phyloP scores from a whole-genome alignment of 2,113 vertebrate genomes.

The Scopus umbretta region DNA sequence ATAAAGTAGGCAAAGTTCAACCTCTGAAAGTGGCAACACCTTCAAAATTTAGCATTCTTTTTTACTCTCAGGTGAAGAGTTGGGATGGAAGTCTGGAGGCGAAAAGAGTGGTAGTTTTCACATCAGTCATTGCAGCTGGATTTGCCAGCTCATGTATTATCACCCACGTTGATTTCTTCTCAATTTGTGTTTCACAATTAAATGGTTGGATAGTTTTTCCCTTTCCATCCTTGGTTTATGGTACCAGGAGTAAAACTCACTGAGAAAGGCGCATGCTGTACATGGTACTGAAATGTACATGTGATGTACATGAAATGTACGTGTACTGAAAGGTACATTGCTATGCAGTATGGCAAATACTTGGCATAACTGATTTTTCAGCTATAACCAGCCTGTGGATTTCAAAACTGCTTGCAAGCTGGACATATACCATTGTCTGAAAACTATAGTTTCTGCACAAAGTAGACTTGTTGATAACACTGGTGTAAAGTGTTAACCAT shows the following conservation, averaged over 20 bases:
- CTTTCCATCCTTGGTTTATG: not conserved
- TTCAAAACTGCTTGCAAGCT: not conserved
- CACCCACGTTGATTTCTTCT: not conserved
- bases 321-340: too few relatives aligned
- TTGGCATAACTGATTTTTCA: not conserved
- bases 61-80: not conserved
- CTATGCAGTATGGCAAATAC: not conserved
- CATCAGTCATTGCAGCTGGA: not conserved
- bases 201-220: not conserved
- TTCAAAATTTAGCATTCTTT: not conserved
- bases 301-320: too few relatives aligned
- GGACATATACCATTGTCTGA: accelerated
- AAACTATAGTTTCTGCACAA: not conserved
- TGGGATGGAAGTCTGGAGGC: not conserved
- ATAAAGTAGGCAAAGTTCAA: not conserved
- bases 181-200: not conserved
- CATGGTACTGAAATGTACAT: too few relatives aligned
- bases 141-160: not conserved
- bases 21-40: not conserved
- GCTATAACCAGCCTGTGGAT: not conserved
- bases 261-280: not conserved
- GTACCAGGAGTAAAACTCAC: not conserved
- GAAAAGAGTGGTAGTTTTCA: not conserved
- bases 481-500: not conserved
- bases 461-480: not conserved